Conservation (phyloP, 2,888 invertebrate genomes). For the Bimastos eiseni region DNA sequence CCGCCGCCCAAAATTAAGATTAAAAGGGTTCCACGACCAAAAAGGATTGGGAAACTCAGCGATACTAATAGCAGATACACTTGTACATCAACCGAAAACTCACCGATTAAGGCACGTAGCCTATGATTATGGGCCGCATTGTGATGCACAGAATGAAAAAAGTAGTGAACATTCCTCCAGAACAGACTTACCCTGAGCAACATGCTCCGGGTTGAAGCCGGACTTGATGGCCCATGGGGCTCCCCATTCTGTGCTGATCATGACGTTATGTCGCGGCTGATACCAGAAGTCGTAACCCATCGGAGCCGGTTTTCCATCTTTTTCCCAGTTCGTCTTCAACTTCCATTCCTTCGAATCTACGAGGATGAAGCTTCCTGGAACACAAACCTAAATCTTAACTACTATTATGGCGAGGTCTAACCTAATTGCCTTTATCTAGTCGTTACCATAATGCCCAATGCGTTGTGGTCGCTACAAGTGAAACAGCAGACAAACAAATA, state of each 20-base stretch:
- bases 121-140: background rate
- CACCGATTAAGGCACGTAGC: too few relatives aligned
- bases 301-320: conserved; percentile 46
- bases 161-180: background rate
- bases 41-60: too few relatives aligned
- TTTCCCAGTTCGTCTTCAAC: conserved; percentile 67
- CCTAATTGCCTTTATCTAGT: background rate
- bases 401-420: background rate
- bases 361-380: conserved; percentile 75
- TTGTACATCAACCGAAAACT: too few relatives aligned
- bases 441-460: too few relatives aligned
- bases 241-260: conserved; percentile 92
- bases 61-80: too few relatives aligned
- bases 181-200: conserved; percentile 57
- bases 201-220: conserved; percentile 67
- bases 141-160: background rate
- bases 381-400: background rate
- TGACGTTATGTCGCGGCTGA: conserved; percentile 86
- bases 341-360: conserved; percentile 81
- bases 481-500: background rate
- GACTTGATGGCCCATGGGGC: conserved; percentile 78
- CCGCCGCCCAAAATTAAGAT: too few relatives aligned
- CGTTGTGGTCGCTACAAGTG: too few relatives aligned
- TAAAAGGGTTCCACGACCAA: too few relatives aligned
- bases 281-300: conserved; percentile 97